A percentile compares a stretch with the other conserved stretches of the same genome.
Evolutionary conservation across 2,113 vertebrate species (phyloP).

Genomic region (Origma solitaria): DNA sequence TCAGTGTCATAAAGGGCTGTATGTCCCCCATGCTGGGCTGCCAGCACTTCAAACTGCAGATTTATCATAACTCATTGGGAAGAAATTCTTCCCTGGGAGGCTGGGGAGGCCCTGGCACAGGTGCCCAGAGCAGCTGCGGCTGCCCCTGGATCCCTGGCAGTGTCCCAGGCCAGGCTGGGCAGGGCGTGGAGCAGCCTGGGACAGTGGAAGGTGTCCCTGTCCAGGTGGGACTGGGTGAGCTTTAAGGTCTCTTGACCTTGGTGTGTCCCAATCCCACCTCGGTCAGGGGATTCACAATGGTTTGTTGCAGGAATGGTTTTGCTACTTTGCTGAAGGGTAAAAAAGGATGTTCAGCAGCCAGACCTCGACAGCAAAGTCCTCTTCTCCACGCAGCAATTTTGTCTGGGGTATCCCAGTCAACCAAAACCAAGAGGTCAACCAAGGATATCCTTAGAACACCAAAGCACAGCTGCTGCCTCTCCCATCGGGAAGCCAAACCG

Average conservation of each 20-base stretch:
- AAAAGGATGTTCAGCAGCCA: background rate
- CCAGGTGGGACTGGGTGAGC: background rate
- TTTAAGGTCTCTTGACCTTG: background rate
- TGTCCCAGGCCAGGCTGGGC: background rate
- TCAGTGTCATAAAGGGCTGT: background rate
- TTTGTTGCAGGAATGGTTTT: background rate
- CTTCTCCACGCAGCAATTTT: background rate
- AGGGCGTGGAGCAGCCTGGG: rapidly evolving
- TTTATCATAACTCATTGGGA: background rate
- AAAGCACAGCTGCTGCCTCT: background rate
- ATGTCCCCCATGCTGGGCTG: rapidly evolving
- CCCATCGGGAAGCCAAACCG: rapidly evolving
- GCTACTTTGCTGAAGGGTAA: background rate
- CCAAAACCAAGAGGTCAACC: background rate
- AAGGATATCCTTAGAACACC: background rate
- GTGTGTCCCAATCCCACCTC: background rate
- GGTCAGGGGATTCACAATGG: background rate
- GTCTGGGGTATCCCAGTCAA: background rate
- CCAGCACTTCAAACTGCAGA: background rate
- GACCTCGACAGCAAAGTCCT: background rate
- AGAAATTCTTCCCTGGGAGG: background rate
- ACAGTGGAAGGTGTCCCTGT: background rate
- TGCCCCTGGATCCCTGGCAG: background rate
- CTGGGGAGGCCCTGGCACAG: background rate
- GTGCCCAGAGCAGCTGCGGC: background rate